Evolutionary conservation across 2,797 vertebrate genomes (phyloP).

Genomic region (Chrosomus eos): DNA sequence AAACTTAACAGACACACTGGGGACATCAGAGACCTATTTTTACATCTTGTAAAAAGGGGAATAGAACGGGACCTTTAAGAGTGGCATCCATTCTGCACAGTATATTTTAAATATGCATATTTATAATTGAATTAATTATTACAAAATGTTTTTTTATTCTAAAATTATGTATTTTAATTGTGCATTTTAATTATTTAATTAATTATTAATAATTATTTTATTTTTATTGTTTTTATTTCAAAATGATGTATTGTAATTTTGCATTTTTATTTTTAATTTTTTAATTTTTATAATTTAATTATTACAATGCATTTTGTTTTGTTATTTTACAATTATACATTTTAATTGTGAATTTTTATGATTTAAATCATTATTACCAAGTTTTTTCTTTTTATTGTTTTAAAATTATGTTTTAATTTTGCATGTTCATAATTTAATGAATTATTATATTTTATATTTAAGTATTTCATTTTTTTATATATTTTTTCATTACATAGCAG

Average conservation of each 20-base stretch:
- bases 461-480: too few relatives aligned
- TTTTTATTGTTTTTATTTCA: background rate
- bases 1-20: too few relatives aligned
- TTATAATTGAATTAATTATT: background rate
- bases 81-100: background rate
- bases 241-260: background rate
- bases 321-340: background rate
- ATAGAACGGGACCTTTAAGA: too few relatives aligned
- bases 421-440: background rate
- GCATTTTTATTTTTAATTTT: background rate
- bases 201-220: background rate
- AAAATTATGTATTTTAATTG: background rate
- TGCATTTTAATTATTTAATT: background rate
- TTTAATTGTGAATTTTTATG: background rate
- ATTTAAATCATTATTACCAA: background rate
- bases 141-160: background rate
- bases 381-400: background rate
- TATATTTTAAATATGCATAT: background rate
- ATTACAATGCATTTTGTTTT: background rate
- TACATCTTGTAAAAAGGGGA: too few relatives aligned
- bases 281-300: background rate
- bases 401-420: too few relatives aligned
- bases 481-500: too few relatives aligned
- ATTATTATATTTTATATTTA: too few relatives aligned
- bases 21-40: too few relatives aligned